Conservation (phyloP, 1,140 invertebrate species). For the Drosophila insularis region DNA sequence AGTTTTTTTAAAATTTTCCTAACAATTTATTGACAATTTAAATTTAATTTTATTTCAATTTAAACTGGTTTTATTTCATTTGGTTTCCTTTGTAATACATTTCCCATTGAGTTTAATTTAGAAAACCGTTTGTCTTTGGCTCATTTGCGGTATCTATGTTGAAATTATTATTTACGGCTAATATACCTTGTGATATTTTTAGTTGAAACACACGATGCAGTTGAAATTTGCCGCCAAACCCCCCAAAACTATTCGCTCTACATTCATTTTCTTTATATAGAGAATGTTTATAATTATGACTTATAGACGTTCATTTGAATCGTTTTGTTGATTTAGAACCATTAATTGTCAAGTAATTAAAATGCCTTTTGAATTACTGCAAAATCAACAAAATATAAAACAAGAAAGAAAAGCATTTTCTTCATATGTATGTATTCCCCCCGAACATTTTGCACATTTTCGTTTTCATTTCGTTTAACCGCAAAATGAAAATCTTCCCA, state of each 20-base stretch:
- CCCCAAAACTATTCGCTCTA: background rate
- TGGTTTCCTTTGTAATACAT: background rate
- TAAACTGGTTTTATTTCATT: background rate
- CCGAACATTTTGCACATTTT: conserved; percentile 35
- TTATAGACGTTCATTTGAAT: conserved; percentile 27
- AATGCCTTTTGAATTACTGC: conserved; percentile 60
- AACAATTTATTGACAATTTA: background rate
- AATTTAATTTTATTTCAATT: background rate
- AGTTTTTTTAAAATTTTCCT: too few species aligned
- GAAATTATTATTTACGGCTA: conserved; percentile 40
- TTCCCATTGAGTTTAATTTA: background rate
- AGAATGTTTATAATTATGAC: conserved; percentile 56
- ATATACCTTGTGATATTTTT: conserved; percentile 53
- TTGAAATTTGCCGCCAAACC: background rate
- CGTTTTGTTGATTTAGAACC: conserved; percentile 31
- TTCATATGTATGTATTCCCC: conserved; percentile 16
- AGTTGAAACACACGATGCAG: conserved; percentile 31
- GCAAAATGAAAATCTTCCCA: conserved; percentile 2
- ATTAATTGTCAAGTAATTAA: conserved; percentile 77
- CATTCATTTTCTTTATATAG: conserved; percentile 18
- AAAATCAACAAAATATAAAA: conserved; percentile 41
- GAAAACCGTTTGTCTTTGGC: conserved; percentile 1
- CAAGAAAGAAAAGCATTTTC: conserved; percentile 16
- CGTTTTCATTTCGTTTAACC: conserved; percentile 1
- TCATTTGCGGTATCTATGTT: conserved; percentile 10